Evolutionary conservation across 2,888 invertebrate genomes (phyloP), one percentile per base, ranked within the genome.

Genomic region (Drosophila longiperda): DNA sequence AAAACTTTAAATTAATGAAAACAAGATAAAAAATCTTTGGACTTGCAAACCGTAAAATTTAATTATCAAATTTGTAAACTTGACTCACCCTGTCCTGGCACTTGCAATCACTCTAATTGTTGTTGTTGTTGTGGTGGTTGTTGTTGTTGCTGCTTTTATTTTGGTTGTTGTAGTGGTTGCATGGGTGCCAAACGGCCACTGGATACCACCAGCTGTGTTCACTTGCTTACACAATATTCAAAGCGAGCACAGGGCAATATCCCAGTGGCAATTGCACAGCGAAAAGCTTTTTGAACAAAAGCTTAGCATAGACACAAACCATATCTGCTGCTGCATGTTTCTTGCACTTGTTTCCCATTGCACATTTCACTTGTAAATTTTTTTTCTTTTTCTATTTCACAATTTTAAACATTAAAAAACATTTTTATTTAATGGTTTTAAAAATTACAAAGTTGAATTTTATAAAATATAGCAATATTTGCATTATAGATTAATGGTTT

Each of bases 141-240:
- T 26, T n/a, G 53, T 33, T 59, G 61, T 38, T 63, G 66, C 62
- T 65, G 48, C 17, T 6, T 66, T 59, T 61, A 40, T 42, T 61
- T 32, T 9, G 54, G 50, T 53, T 57, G 61, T 58, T 72, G 65
- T 62, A 72, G 59, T 49, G 76, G 84, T 69, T 88, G 86, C 76
- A 79, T 78, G 73, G 63, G 76, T 91, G 86, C 87, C 87, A 52
- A 64, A 94, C 94, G 95, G 95, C 94, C 94, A 97, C 97, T 98
- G 98, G 98, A 98, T 98, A 98, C 98, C 98, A 98, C 98, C 98
- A 98, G 98, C 98, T 98, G 98, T 98, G 98, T 98, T 98, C 98
- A 98, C 97, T 97, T 89, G 88, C 83, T 90, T 89, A 90, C 83
- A 93, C 62, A 75, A 83, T 75, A 93, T 94, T 94, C 95, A 96